These are phyloP conservation scores for Tortricodes alternella DNA, from an alignment of 2,888 invertebrate genomes.

Conservation along the genomic window DNA sequence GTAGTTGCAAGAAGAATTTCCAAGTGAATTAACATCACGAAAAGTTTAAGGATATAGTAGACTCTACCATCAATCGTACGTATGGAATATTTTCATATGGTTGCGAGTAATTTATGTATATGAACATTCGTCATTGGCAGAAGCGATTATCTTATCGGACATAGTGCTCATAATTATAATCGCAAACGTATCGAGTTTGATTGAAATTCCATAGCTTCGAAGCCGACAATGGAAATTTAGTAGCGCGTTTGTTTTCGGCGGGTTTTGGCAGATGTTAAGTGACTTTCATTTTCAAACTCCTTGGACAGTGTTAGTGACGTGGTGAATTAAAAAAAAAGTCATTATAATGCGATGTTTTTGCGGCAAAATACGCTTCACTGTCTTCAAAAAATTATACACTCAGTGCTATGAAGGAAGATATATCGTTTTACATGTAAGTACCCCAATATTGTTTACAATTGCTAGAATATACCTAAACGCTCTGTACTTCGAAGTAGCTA, in stretches of 20 bases:
- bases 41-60: background rate
- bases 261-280: too few species aligned
- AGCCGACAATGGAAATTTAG: too few species aligned
- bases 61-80: background rate
- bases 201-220: too few species aligned
- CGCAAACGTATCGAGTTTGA: background rate
- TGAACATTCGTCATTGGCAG: background rate
- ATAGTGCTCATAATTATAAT: background rate
- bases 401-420: background rate
- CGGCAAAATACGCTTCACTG: background rate
- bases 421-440: background rate
- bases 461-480: too few species aligned
- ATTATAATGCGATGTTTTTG: background rate
- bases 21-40: background rate
- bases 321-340: background rate
- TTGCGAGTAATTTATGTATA: background rate
- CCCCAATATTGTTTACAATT: background rate
- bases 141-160: conserved; percentile 7
- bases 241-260: too few species aligned
- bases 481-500: too few species aligned
- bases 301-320: too few species aligned
- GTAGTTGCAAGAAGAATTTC: too few species aligned
- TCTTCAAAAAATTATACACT: conserved; percentile 1
- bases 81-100: too few species aligned
- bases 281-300: too few species aligned